phyloP scores from a whole-genome alignment of 2,888 invertebrate genomes.

The Cryptocephalus primarius region DNA sequence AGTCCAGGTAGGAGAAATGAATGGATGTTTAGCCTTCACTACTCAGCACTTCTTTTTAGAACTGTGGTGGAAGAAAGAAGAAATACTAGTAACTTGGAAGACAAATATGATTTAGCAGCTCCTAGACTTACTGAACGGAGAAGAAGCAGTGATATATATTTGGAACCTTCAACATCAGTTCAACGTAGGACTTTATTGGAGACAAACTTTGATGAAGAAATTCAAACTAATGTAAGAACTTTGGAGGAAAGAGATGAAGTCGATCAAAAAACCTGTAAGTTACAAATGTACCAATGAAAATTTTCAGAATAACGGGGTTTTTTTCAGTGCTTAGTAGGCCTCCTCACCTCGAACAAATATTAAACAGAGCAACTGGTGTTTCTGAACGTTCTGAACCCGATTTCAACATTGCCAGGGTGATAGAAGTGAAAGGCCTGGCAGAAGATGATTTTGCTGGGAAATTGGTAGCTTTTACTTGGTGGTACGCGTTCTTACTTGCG shows the following conservation, averaged over 20 bases:
- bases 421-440: constrained; percentile 49
- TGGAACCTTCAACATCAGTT: constrained; percentile 19
- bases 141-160: constrained; percentile 31
- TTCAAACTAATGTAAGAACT: constrained; percentile 3
- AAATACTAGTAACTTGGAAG: constrained; percentile 7
- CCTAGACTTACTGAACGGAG: constrained; percentile 15
- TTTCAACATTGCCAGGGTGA: constrained; percentile 35
- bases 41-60: constrained; percentile 1
- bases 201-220: constrained; percentile 11
- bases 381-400: constrained; percentile 17
- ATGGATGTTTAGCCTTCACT: background rate
- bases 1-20: constrained; percentile 6
- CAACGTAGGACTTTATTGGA: constrained; percentile 9
- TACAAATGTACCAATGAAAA: too few relatives aligned
- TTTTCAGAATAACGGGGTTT: too few relatives aligned
- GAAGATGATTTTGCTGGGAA: constrained; percentile 65
- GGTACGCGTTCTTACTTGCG: constrained; percentile 65
- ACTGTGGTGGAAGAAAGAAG: constrained; percentile 10
- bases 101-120: constrained; percentile 13
- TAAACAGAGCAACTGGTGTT: constrained; percentile 10
- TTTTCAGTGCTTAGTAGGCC: constrained; percentile 21
- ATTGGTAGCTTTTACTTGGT: constrained; percentile 59
- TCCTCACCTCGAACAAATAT: constrained; percentile 3
- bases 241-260: background rate
- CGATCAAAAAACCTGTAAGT: background rate